These are phyloP conservation scores for Leptopterna dolabrata DNA, from an alignment of 2,888 invertebrate species.

Conservation along the genomic window DNA sequence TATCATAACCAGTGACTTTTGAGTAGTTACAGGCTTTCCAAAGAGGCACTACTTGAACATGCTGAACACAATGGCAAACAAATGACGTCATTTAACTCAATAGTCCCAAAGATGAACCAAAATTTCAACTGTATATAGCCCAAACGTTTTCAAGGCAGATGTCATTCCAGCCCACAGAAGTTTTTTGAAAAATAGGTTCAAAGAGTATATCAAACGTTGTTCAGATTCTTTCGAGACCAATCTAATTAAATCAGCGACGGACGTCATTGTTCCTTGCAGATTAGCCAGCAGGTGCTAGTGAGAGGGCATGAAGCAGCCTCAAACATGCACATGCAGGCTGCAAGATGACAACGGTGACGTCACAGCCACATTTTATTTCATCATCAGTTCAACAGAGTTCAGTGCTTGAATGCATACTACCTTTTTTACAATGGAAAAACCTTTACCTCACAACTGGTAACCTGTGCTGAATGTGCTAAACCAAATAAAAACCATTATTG, in stretches of 20 bases:
- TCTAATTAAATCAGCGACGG: not conserved
- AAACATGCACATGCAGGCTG: slow-evolving; percentile 11
- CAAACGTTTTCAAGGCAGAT: not conserved
- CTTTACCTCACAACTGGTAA: not conserved
- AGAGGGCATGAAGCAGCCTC: not conserved
- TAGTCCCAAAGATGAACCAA: not conserved
- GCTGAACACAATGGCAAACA: not conserved
- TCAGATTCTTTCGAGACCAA: not conserved
- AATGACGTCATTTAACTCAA: not conserved
- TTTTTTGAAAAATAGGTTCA: not conserved
- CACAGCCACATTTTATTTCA: not conserved
- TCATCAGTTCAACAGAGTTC: not conserved
- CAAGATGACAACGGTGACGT: not conserved
- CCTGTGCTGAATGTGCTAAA: slow-evolving; percentile 3
- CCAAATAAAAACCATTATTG: not conserved
- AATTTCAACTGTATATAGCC: not conserved
- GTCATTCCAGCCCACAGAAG: not conserved
- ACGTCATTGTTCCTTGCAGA: not conserved
- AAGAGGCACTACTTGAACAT: not conserved
- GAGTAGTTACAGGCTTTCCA: not conserved
- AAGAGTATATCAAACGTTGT: not conserved
- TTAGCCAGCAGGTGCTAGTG: slow-evolving; percentile 2
- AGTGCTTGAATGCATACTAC: not conserved
- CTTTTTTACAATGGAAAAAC: not conserved
- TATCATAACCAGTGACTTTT: not conserved